Base-by-base conservation (phyloP, 2,797 vertebrate genomes). In the Hapalemur alaotrensis region DNA sequence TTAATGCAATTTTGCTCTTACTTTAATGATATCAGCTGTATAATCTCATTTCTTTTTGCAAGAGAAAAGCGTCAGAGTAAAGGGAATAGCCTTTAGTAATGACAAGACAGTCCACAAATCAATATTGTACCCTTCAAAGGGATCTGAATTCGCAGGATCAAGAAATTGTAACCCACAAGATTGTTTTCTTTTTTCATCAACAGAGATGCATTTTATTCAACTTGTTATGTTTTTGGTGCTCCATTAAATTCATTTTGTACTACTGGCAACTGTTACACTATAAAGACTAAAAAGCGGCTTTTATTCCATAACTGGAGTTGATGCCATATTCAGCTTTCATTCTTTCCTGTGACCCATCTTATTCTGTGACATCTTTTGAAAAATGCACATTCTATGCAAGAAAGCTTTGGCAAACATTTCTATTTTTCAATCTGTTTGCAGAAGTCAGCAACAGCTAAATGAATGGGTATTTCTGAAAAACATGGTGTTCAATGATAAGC, bases 1-100 rank as follows among this genome's bases (percentile, higher is more conserved):
- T 97, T 95, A 97, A 97, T 98, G 89, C 57, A 96, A 95, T 97
- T 96, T 97, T 95, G 65, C 30, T 95, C 76, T 95, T 95, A 83
- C 83, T 98, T 96, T 97, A 98, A 97, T 96, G 89, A 95, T 91
- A 97, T 97, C 96, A 91, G 63, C 76, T 95, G 35, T 87, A 54
- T 96, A 97, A 97, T 97, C 78, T 88, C 50, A 93, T 94, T 98
- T 96, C 65, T 91, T 73, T 97, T 93, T 93, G 43, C 38, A 79
- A 96, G 79, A 90, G 80, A 88, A 97, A 95, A 89, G 30, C 35
- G 76, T 93, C 81, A 92, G 72, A 82, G 73, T 70, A 92, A 97
- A 95, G 35, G 76, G 50, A 97, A 95, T 95, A 93, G 84, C 63
- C 83, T 91, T 97, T 86, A 90, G 70, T 94, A 97, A 86, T 92